Percentiles rank a stretch among this genome's conserved stretches.
phyloP scores from a whole-genome alignment of 2,888 invertebrate species.

The Barypeithes pellucidus region DNA sequence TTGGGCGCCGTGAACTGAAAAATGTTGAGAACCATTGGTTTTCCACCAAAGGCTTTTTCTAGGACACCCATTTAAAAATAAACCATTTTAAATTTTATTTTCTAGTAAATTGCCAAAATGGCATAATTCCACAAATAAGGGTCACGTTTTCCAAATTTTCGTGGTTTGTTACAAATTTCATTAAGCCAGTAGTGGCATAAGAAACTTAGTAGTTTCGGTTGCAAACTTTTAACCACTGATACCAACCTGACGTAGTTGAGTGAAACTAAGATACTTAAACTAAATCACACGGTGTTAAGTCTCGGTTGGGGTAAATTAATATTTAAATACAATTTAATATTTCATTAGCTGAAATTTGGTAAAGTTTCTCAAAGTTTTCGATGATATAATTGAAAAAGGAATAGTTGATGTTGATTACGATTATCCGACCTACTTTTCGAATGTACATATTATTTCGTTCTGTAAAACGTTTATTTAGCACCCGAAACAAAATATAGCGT shows the following conservation, averaged over 20 bases:
- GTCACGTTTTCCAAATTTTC: background rate
- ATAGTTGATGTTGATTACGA: background rate
- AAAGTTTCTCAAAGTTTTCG: background rate
- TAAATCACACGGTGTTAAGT: conserved; percentile 8
- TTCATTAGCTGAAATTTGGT: background rate
- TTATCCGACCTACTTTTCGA: too few species aligned
- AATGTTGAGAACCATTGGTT: too few species aligned
- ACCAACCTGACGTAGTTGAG: background rate
- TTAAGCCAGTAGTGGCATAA: conserved; percentile 1
- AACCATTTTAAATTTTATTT: too few species aligned
- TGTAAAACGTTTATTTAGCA: too few species aligned
- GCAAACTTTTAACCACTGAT: conserved; percentile 8
- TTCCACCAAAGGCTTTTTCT: too few species aligned
- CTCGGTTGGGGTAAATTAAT: background rate
- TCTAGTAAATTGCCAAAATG: too few species aligned
- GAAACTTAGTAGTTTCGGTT: conserved; percentile 2
- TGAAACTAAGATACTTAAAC: background rate
- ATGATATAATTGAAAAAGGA: background rate
- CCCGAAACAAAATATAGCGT: too few species aligned
- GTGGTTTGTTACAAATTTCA: conserved; percentile 10
- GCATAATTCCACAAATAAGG: background rate
- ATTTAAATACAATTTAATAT: conserved; percentile 1
- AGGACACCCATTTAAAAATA: too few species aligned
- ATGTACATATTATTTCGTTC: too few species aligned
- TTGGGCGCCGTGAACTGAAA: too few species aligned